Conservation (phyloP, 2,797 vertebrate genomes). For the Lepus townsendii region DNA sequence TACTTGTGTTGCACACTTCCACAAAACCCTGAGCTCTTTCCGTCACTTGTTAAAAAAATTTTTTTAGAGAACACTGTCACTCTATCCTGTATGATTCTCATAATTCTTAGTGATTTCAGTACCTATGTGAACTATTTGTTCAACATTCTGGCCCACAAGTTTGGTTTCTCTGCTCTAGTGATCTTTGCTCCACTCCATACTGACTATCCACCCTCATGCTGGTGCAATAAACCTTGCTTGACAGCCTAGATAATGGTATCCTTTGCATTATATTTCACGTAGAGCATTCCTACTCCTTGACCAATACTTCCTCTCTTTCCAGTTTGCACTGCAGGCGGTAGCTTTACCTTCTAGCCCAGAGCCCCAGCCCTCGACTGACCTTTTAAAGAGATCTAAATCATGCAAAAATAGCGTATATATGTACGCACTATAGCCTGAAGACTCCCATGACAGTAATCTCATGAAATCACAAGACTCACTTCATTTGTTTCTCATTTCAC, state of each 20-base stretch:
- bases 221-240: neutral
- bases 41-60: neutral
- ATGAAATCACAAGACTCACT: neutral
- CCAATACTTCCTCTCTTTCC: neutral
- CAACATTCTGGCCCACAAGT: neutral
- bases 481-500: conserved; percentile 8
- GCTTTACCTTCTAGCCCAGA: too few relatives aligned
- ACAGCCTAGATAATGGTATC: neutral
- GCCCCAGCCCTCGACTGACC: too few relatives aligned
- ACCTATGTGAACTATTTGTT: neutral
- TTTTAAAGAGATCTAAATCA: too few relatives aligned
- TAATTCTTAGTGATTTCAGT: neutral
- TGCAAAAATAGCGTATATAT: too few relatives aligned
- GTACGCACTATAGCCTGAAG: neutral
- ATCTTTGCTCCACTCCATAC: too few relatives aligned
- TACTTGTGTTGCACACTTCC: neutral
- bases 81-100: neutral
- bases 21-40: neutral
- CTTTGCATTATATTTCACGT: neutral
- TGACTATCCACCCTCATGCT: neutral
- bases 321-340: neutral
- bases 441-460: neutral
- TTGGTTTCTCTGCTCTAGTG: neutral
- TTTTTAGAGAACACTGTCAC: neutral
- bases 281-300: neutral